A percentile compares a stretch with the other conserved stretches of the same genome.
These are phyloP conservation scores for Lagothrix lagotricha DNA, from an alignment of 2,797 vertebrate genomes.

Conservation along the genomic window DNA sequence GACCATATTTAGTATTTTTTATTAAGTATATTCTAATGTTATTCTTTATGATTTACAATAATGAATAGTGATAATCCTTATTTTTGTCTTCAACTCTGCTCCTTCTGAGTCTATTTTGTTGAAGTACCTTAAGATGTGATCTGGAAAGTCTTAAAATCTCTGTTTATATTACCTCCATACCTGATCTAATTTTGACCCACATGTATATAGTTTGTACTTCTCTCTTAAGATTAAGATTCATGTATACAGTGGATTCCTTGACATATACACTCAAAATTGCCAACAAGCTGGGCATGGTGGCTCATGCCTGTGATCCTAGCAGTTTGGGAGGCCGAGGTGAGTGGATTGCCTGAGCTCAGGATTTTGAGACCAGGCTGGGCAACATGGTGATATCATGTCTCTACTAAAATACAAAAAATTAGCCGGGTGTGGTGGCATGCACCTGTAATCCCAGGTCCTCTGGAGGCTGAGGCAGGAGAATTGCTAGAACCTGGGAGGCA, in stretches of 20 bases:
- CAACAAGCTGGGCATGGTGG: background rate
- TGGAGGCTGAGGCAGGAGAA: background rate
- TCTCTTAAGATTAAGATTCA: background rate
- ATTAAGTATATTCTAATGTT: background rate
- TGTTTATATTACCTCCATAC: background rate
- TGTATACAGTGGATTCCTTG: background rate
- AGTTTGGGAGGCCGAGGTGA: background rate
- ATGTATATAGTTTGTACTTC: background rate
- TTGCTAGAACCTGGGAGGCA: background rate
- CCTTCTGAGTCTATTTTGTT: background rate
- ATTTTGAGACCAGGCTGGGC: background rate
- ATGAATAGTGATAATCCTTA: background rate
- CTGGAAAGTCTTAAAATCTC: background rate
- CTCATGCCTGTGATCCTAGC: background rate
- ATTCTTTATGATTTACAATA: background rate
- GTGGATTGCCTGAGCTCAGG: background rate
- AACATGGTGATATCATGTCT: rapidly evolving
- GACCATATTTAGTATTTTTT: background rate
- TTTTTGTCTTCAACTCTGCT: background rate
- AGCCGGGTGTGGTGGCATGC: rapidly evolving
- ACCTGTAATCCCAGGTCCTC: background rate
- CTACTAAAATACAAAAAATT: background rate
- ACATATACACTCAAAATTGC: background rate
- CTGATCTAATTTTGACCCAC: background rate
- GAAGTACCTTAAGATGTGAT: background rate